Percentiles rank a stretch among this genome's conserved stretches.
Evolutionary conservation across 2,797 vertebrate genomes (phyloP).

Genomic region (Lophotriccus pileatus): DNA sequence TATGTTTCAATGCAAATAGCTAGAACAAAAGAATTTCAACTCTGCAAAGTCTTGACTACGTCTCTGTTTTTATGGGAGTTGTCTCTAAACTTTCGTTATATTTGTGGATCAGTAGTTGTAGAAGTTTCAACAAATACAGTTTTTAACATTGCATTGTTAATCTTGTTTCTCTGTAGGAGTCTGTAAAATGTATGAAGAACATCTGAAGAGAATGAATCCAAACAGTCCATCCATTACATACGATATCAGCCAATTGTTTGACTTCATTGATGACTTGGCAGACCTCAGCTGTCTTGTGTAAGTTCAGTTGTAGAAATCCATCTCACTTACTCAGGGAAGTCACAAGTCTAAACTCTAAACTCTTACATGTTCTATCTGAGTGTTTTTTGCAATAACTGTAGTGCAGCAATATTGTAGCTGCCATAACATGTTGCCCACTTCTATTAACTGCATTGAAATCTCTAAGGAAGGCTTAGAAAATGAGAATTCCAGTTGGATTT

Average conservation of each 20-base stretch:
- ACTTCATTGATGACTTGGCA: slow-evolving; percentile 97
- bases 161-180: slow-evolving; percentile 80
- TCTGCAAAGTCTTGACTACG: not conserved
- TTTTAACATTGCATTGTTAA: not conserved
- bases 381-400: not conserved
- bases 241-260: slow-evolving; percentile 97
- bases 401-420: not conserved
- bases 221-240: slow-evolving; percentile 99
- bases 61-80: not conserved
- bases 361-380: not conserved
- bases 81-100: not conserved
- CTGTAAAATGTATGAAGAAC: slow-evolving; percentile 99
- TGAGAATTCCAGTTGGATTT: not conserved
- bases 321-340: not conserved
- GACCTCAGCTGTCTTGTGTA: slow-evolving; percentile 99
- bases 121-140: not conserved
- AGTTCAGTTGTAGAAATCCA: slow-evolving; percentile 71
- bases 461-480: not conserved
- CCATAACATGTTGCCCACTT: not conserved
- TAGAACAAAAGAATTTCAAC: not conserved
- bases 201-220: slow-evolving; percentile 99
- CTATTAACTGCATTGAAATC: not conserved
- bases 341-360: not conserved
- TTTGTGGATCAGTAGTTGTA: not conserved
- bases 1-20: not conserved